phyloP scores from a whole-genome alignment of 2,888 invertebrate species.

The Drosophila buzzatii region DNA sequence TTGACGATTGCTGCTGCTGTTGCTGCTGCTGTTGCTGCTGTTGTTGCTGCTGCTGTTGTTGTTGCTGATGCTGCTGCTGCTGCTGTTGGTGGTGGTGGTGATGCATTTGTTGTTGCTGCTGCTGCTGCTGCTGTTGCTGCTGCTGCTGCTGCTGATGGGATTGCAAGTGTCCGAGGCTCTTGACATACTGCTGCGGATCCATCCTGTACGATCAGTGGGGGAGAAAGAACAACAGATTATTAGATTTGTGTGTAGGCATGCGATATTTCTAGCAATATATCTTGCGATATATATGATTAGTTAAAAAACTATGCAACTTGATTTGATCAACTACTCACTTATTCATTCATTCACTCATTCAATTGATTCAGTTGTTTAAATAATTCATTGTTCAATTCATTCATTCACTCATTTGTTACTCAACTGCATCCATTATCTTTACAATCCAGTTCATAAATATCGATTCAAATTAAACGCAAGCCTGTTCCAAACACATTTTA shows the following conservation, averaged over 20 bases:
- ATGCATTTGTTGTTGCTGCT: slow-evolving; percentile 70
- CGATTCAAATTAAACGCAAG: neutral
- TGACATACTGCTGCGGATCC: slow-evolving; percentile 84
- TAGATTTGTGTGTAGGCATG: slow-evolving; percentile 60
- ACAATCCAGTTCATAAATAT: neutral
- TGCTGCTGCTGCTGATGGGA: slow-evolving; percentile 72
- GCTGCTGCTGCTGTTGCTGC: slow-evolving; percentile 67
- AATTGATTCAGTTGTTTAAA: neutral
- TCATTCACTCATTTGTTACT: neutral
- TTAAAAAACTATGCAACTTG: neutral
- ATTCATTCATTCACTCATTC: neutral
- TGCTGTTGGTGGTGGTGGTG: slow-evolving; percentile 69
- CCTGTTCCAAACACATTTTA: neutral
- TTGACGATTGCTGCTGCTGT: slow-evolving; percentile 80
- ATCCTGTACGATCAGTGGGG: slow-evolving; percentile 84
- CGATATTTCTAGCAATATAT: neutral
- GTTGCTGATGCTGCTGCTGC: slow-evolving; percentile 75
- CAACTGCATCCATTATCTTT: neutral
- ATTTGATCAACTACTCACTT: neutral
- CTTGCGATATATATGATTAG: neutral
- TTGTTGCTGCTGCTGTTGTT: slow-evolving; percentile 70
- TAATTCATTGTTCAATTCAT: neutral
- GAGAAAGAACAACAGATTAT: slow-evolving; percentile 75
- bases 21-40: slow-evolving; percentile 69
- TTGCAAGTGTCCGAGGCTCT: slow-evolving; percentile 82